Conservation (phyloP, 2,888 invertebrate species). For the Shargacucullia verbasci region DNA sequence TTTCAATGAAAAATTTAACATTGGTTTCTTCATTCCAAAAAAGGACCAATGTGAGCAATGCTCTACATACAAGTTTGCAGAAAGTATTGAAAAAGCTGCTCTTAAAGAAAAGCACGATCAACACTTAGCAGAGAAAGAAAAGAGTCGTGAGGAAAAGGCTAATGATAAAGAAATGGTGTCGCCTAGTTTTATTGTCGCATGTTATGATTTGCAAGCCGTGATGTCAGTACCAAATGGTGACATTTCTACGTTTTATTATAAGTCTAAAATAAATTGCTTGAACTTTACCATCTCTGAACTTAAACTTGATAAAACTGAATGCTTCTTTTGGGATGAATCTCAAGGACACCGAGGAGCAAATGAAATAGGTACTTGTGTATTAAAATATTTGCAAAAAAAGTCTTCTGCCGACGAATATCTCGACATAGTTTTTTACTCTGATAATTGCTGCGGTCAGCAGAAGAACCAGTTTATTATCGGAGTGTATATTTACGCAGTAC, state of each 20-base stretch:
- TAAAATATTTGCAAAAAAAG: conserved; percentile 16
- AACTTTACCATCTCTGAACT: conserved; percentile 11
- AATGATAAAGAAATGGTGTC: conserved; percentile 8
- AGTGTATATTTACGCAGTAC: conserved; percentile 19
- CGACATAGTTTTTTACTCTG: conserved; percentile 21
- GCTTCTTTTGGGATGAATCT: conserved; percentile 24
- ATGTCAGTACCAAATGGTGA: conserved; percentile 8
- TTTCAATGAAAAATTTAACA: too few relatives aligned
- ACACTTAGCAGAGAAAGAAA: conserved; percentile 1
- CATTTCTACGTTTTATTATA: conserved; percentile 3
- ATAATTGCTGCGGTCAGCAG: conserved; percentile 30
- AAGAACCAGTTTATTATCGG: conserved; percentile 26
- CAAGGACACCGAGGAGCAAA: conserved; percentile 19
- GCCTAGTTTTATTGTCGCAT: conserved; percentile 3
- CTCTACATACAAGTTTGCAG: not conserved
- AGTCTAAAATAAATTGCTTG: conserved; percentile 7
- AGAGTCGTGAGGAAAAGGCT: conserved; percentile 8
- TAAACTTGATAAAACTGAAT: conserved; percentile 8
- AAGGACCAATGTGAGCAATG: conserved; percentile 9
- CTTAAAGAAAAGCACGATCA: not conserved
- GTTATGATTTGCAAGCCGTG: conserved; percentile 8
- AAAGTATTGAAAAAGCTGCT: not conserved
- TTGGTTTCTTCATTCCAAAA: conserved; percentile 2
- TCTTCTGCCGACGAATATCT: conserved; percentile 5
- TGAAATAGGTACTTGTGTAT: conserved; percentile 27